Evolutionary conservation across 2,888 invertebrate genomes (phyloP), one percentile per base, ranked within the genome.

Genomic region (Hanleya hanleyi): DNA sequence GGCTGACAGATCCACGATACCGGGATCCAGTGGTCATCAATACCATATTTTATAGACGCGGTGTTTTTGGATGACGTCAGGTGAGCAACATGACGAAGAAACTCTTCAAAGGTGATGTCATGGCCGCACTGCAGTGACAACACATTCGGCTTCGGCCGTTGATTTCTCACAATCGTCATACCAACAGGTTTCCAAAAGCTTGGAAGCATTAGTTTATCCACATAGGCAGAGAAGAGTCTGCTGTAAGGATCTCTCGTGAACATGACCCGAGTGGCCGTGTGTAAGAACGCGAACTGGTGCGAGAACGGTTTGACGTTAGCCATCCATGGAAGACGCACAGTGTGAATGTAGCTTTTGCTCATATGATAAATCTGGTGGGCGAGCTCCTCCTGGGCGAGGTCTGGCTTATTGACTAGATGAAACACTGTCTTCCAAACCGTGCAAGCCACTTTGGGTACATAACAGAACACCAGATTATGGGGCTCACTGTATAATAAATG

Each of bases 91-190:
- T 64, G 38, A 35, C 64, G 64, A 9, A 64, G 37, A 36, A 83
- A 84, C 67, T 84, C 83, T 26, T 70, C 49, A 65, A 84, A 84
- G 18, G 81, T 82, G 7, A 84, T 75, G 67, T 84, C 83, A 69
- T 76, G 61, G 26, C 82, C 83, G 69, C 84, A 84, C 33, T 49
- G 38, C 9, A 61, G n/a, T 12, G 77, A 76, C 6, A 22, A 1
- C 0, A 9, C 12, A 1, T 71, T 57, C 2, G 75, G 41, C 15
- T 75, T 62, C 35, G 15, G 22, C 3, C 78, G 70, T 3, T 50
- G 49, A 5, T 33, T 22, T 35, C 61, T 67, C 9, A 79, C 57
- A 12, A 82, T 77, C 3, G 51, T 51, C 36, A 32, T 70, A 1
- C 81, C 80, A 61, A 78, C 76, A 5, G 75, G 64, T 6, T 47